These are phyloP conservation scores for Acronicta leporina DNA, from an alignment of 2,888 invertebrate genomes.

Conservation along the genomic window DNA sequence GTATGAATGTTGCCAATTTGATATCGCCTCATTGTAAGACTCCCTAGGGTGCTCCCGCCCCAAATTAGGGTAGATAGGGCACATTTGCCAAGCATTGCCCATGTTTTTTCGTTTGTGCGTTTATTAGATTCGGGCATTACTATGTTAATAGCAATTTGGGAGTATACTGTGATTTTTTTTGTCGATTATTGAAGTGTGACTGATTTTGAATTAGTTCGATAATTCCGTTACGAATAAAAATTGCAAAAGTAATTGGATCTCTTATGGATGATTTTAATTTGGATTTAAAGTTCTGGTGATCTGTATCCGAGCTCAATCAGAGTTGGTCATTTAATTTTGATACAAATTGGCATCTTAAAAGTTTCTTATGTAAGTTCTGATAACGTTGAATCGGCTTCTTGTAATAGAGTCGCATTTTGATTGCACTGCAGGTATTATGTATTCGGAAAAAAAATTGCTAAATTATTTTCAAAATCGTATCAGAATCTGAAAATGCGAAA, in stretches of 20 bases:
- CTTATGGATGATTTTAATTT: too few relatives aligned
- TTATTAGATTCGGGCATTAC: conserved; percentile 45
- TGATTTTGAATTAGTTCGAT: conserved; percentile 38
- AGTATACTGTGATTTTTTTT: conserved; percentile 30
- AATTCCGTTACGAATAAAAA: conserved; percentile 14
- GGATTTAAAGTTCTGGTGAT: too few relatives aligned
- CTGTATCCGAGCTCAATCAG: too few relatives aligned
- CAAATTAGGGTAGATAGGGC: conserved; percentile 54
- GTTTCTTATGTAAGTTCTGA: too few relatives aligned
- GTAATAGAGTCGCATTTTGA: too few relatives aligned
- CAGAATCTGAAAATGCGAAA: too few relatives aligned
- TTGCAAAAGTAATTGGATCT: conserved; percentile 5
- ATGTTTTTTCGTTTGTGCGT: conserved; percentile 47
- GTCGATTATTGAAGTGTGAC: conserved; percentile 25
- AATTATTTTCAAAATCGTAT: too few relatives aligned
- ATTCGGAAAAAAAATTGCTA: too few relatives aligned
- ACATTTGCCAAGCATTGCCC: conserved; percentile 37
- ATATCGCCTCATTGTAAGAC: conserved; percentile 69
- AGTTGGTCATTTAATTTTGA: too few relatives aligned
- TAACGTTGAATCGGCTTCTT: too few relatives aligned
- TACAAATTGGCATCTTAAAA: too few relatives aligned
- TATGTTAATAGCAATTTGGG: conserved; percentile 41
- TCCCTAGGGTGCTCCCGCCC: conserved; percentile 65
- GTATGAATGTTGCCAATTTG: conserved; percentile 77
- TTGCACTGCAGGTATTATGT: too few relatives aligned